A percentile compares a stretch with the other conserved stretches of the same genome.
These are phyloP conservation scores for Brachionus sp. DNA, from an alignment of 1,140 invertebrate genomes.

Conservation along the genomic window DNA sequence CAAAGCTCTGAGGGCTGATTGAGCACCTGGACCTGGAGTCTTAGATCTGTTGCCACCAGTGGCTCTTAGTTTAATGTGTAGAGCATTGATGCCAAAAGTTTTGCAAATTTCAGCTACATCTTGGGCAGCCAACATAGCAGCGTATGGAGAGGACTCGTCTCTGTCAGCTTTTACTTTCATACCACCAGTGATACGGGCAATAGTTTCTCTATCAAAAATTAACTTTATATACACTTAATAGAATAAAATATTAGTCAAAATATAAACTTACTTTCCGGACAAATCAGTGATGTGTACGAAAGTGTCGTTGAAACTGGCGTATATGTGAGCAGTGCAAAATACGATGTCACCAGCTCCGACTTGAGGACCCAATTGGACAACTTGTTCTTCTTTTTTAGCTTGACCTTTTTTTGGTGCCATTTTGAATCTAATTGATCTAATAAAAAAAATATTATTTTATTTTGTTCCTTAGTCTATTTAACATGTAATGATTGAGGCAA, in stretches of 20 bases:
- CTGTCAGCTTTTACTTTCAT: slow-evolving; percentile 99
- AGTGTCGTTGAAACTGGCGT: slow-evolving; percentile 98
- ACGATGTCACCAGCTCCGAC: slow-evolving; percentile 93
- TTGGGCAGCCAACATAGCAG: slow-evolving; percentile 99
- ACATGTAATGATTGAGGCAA: background rate
- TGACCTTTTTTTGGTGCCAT: slow-evolving; percentile 98
- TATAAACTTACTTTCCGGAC: slow-evolving; percentile 73
- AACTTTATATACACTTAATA: background rate
- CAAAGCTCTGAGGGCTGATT: slow-evolving; percentile 91
- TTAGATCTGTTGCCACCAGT: slow-evolving; percentile 85
- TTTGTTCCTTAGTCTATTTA: background rate
- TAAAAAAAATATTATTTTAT: background rate
- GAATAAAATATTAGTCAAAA: background rate
- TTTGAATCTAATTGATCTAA: slow-evolving; percentile 7
- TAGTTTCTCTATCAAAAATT: slow-evolving; percentile 78
- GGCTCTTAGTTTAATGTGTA: slow-evolving; percentile 95
- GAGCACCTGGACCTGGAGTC: slow-evolving; percentile 83
- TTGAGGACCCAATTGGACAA: slow-evolving; percentile 92
- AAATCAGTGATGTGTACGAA: slow-evolving; percentile 99
- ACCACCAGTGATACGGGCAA: slow-evolving; percentile 94
- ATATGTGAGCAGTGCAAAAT: slow-evolving; percentile 98
- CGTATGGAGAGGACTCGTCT: slow-evolving; percentile 98
- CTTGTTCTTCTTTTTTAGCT: slow-evolving; percentile 85
- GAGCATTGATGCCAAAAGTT: slow-evolving; percentile 85
- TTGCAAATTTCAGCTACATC: slow-evolving; percentile 99